Conservation (phyloP, 2,888 invertebrate species). For the Lochmaea crataegi region DNA sequence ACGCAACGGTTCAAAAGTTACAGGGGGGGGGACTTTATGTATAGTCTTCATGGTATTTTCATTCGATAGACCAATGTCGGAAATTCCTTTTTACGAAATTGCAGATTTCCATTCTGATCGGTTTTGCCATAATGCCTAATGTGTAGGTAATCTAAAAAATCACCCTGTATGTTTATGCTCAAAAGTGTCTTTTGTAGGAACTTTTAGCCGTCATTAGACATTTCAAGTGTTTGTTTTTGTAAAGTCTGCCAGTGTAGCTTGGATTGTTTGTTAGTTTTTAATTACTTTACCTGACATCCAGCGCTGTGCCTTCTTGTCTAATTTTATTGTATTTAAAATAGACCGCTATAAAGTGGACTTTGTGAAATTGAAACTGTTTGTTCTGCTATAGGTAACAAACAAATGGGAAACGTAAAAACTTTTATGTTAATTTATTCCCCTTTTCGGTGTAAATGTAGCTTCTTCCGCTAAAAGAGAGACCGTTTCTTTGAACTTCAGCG, state of each 20-base stretch:
- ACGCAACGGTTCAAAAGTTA: too few relatives aligned
- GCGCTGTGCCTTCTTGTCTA: not conserved
- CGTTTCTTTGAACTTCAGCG: slow-evolving; percentile 36
- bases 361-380: slow-evolving; percentile 11
- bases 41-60: too few relatives aligned
- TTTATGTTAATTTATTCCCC: slow-evolving; percentile 20
- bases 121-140: too few relatives aligned
- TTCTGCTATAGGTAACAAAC: slow-evolving; percentile 2
- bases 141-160: too few relatives aligned
- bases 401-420: slow-evolving; percentile 2
- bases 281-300: not conserved
- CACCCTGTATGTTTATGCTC: too few relatives aligned
- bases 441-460: slow-evolving; percentile 23
- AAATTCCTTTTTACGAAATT: too few relatives aligned
- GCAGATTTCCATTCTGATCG: too few relatives aligned
- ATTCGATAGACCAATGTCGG: too few relatives aligned
- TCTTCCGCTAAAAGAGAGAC: slow-evolving; percentile 20
- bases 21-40: too few relatives aligned
- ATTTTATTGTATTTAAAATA: not conserved
- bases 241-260: not conserved
- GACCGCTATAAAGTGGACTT: not conserved
- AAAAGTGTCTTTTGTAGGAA: too few relatives aligned
- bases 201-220: not conserved
- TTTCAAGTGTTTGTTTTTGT: not conserved
- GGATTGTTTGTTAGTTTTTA: not conserved